Base-by-base conservation (phyloP, 2,113 vertebrate species). In the Butorides virescens region DNA sequence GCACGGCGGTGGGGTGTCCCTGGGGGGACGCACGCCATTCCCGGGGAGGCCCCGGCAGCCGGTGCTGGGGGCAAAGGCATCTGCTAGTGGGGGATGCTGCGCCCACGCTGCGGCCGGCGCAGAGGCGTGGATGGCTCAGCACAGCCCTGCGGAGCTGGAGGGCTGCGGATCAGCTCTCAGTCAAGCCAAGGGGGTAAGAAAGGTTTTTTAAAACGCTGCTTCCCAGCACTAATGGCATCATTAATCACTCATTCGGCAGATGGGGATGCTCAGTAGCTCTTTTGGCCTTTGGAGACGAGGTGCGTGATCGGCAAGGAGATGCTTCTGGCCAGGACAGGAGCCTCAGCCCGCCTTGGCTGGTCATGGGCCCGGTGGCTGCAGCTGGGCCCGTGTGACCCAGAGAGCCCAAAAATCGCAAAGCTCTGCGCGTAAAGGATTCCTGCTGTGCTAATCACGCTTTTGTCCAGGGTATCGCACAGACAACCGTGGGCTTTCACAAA, bases 91-190 rank as follows among this genome's bases (percentile, higher is more conserved):
- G 44, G 44, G 52, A 15, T 0, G 4, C 70, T 67, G 62, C 46
- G 34, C 52, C 37, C 27, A 6, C 13, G 2, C n/a, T 22, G 29
- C 0, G 1, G 39, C 29, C 0, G 1, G 16, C 11, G 29, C 39
- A 34, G 66, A 63, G 65, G 37, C 9, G 14, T 7, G 7, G 16
- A 11, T 37, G 1, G 0, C 58, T 56, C 36, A 21, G 67, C 59
- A n/a, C 20, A 26, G n/a, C 46, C 44, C 17, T 42, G 50, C 44
- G 14, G 59, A 66, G 26, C 50, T 0, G 0, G 4, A 7, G 11
- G 30, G 49, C 49, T 56, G 55, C 34, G 21, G 39, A 7, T 11
- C 49, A 30, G 13, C 55, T 55, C 37, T 22, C 16, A 5, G 18
- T 16, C 36, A 34, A 72, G 44, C 65, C 50, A 52, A 21, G 16